Conservation (phyloP, 2,113 vertebrate species). For the Electrona antarctica region DNA sequence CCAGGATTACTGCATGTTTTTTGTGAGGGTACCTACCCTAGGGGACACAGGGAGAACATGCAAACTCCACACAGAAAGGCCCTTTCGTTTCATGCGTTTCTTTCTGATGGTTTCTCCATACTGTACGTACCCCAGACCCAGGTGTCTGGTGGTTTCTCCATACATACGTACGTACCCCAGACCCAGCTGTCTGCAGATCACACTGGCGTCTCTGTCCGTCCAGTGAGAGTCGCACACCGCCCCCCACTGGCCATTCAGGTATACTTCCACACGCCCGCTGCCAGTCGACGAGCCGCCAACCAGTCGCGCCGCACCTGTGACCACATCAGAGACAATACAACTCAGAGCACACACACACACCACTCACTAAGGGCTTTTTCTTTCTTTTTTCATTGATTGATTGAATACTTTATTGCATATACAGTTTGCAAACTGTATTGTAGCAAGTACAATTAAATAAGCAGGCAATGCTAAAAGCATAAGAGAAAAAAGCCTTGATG, state of each 20-base stretch:
- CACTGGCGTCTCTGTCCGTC: constrained; percentile 88
- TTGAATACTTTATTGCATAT: not conserved
- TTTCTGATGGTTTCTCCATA: no score
- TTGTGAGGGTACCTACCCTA: no score
- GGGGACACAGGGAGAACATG: no score
- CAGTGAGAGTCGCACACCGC: constrained; percentile 86
- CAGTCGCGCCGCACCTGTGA: constrained; percentile 82
- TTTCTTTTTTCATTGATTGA: not conserved
- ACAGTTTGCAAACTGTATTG: no score
- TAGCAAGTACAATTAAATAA: no score
- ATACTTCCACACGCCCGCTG: constrained; percentile 82
- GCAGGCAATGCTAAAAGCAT: no score
- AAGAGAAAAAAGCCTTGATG: no score
- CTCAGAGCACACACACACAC: no score
- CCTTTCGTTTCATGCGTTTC: no score
- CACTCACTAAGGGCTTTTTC: no score
- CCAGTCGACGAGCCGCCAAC: constrained; percentile 72
- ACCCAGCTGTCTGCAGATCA: constrained; percentile 89
- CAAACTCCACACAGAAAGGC: no score
- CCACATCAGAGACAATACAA: not conserved
- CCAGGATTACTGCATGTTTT: no score
- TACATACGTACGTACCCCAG: constrained; percentile 73
- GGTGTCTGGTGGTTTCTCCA: constrained; percentile 74
- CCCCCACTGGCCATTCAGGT: constrained; percentile 87
- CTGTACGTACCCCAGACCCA: constrained; percentile 69